These are phyloP conservation scores for Pilophorus perplexus DNA, from an alignment of 2,888 invertebrate species.

Conservation along the genomic window DNA sequence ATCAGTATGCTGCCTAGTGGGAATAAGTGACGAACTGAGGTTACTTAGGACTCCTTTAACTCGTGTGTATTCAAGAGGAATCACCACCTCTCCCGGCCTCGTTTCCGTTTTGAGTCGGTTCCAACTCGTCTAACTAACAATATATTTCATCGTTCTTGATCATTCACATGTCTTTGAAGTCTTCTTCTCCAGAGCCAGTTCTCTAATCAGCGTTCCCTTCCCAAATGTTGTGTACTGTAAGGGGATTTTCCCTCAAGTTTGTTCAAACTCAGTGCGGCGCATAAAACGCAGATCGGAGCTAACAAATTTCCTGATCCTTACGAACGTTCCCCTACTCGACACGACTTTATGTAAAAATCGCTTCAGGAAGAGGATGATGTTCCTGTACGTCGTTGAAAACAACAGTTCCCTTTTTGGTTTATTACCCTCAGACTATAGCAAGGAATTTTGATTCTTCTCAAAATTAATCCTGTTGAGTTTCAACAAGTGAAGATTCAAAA, in stretches of 20 bases:
- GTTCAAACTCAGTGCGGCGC: no score
- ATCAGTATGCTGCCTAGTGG: conserved; percentile 28
- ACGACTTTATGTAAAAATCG: no score
- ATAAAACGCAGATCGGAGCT: no score
- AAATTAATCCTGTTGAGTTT: no score
- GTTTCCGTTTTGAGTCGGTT: conserved; percentile 21
- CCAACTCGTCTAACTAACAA: conserved; percentile 22
- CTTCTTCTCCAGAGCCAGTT: conserved; percentile 1
- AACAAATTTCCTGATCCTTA: no score
- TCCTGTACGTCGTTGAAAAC: no score
- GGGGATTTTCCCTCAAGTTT: background rate
- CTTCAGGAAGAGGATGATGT: no score
- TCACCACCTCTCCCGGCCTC: background rate
- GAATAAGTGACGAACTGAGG: conserved; percentile 30
- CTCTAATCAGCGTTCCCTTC: conserved; percentile 12
- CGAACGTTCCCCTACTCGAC: no score
- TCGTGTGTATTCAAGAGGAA: background rate
- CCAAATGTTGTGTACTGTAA: background rate
- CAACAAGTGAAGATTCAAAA: no score
- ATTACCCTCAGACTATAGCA: no score
- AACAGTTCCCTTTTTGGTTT: no score
- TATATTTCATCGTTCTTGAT: conserved; percentile 20
- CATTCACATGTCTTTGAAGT: conserved; percentile 21
- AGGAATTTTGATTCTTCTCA: no score
- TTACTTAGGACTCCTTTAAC: background rate